Conservation (phyloP, 1,140 invertebrate genomes). For the Portunus trituberculatus region DNA sequence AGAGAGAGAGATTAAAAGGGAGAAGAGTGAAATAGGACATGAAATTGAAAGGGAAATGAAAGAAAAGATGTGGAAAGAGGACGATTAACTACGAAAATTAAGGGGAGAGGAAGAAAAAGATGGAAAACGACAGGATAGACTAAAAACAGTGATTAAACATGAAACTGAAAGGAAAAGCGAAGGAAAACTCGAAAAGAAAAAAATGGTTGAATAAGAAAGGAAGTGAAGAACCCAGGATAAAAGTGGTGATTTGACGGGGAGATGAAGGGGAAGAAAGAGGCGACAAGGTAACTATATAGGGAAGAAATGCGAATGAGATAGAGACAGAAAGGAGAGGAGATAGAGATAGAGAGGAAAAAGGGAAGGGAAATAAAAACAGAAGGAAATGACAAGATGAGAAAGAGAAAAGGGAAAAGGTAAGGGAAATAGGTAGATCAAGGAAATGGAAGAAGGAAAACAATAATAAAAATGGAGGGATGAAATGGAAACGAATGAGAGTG, state of each 20-base stretch:
- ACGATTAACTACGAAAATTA: background rate
- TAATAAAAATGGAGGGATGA: background rate
- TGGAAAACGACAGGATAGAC: background rate
- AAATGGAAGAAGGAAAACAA: too few species aligned
- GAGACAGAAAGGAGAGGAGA: background rate
- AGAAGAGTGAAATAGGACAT: too few species aligned
- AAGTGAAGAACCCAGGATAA: too few species aligned
- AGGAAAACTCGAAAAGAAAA: background rate
- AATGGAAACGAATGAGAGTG: background rate
- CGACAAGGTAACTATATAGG: too few species aligned
- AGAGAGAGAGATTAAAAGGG: too few species aligned
- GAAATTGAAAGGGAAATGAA: background rate
- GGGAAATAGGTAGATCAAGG: too few species aligned
- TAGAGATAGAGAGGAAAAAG: too few species aligned
- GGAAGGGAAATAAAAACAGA: too few species aligned
- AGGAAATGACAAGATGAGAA: background rate
- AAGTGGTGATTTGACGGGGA: too few species aligned
- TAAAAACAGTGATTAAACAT: background rate
- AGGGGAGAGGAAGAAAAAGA: background rate
- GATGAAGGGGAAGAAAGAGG: too few species aligned
- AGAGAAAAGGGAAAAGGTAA: background rate
- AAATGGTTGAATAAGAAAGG: too few species aligned
- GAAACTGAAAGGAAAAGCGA: background rate
- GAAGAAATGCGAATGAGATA: background rate
- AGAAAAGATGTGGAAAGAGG: background rate